Evolutionary conservation across 2,888 invertebrate species (phyloP), one percentile per base, ranked within the genome.

Genomic region (Psococerastis gibbosa): DNA sequence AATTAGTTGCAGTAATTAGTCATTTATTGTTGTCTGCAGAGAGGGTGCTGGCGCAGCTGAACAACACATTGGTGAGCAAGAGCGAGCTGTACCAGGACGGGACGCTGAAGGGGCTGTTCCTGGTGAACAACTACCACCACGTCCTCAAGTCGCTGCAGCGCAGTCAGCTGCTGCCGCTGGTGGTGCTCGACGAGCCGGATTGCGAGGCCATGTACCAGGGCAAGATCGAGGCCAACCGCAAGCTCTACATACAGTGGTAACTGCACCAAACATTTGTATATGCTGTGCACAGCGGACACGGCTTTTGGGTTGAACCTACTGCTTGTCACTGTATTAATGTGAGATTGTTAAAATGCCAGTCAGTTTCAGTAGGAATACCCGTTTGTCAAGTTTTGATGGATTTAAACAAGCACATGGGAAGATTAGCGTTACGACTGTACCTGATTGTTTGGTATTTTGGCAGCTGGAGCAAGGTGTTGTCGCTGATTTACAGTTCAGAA

Each of bases 51-150:
- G 85, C 88, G 4, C 88, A 92, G 52, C 64, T 95, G 44, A 92
- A 91, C 58, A 69, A 88, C 51, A 85, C 89, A 6, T 68, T 95
- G 23, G 74, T 85, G 47, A 89, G 77, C 59, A 88, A 91, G 64
- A 87, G 89, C 58, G 91, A 94, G 55, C 78, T 84, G 47, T 95
- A 95, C 57, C 77, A 75, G 32, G 94, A 94, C 57, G 65, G 69
- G 34, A 85, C 85, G 3, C 69, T 94, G 13, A 80, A 83, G 53
- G 82, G 89, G 5, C 73, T 94, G 43, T 95, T 95, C 57, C 73
- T 91, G 47, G 66, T 95, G 34, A 97, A 97, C 62, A 97, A 97
- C 60, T 88, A 85, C 51, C 80, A 92, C 60, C 92, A 95, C 57
- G 78, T 95, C 48, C 66, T 92, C n/a, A 91, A 88, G 65, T 84